Evolutionary conservation across 1,140 invertebrate species (phyloP).

Genomic region (Dendrolimus kikuchii): DNA sequence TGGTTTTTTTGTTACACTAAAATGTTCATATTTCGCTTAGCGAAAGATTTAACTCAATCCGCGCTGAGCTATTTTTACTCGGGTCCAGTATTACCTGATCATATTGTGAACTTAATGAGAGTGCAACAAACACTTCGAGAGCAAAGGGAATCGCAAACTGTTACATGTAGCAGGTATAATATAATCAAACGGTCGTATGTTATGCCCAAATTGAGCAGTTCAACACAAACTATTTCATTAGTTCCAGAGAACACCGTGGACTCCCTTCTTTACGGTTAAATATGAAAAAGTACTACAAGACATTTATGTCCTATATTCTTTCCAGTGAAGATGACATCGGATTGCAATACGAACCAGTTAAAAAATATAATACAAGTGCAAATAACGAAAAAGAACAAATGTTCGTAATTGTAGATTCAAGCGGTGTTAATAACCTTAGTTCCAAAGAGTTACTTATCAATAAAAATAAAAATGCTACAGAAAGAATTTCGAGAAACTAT

Average conservation of each 20-base stretch:
- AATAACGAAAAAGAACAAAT: slow-evolving; percentile 24
- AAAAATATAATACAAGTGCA: slow-evolving; percentile 13
- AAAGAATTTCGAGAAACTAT: slow-evolving; percentile 16
- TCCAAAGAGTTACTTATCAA: slow-evolving; percentile 31
- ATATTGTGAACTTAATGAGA: slow-evolving; percentile 37
- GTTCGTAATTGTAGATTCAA: slow-evolving; percentile 32
- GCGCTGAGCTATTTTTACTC: slow-evolving; percentile 26
- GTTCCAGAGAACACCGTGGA: slow-evolving; percentile 17
- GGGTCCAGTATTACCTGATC: slow-evolving; percentile 29
- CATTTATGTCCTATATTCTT: slow-evolving; percentile 34
- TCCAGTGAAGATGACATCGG: slow-evolving; percentile 34
- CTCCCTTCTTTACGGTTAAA: slow-evolving; percentile 6
- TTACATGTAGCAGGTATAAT: slow-evolving; percentile 30
- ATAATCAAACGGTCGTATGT: slow-evolving; percentile 16
- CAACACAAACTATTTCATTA: slow-evolving; percentile 26
- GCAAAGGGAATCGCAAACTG: slow-evolving; percentile 26
- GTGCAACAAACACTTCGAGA: slow-evolving; percentile 27
- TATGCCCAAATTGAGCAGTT: slow-evolving; percentile 9
- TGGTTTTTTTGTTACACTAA: slow-evolving; percentile 40
- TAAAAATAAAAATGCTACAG: slow-evolving; percentile 12
- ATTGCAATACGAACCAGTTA: slow-evolving; percentile 16
- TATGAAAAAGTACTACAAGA: slow-evolving; percentile 15
- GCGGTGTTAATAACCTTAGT: slow-evolving; percentile 24
- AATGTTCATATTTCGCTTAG: slow-evolving; percentile 44
- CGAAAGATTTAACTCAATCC: slow-evolving; percentile 39